phyloP scores from a whole-genome alignment of 2,797 vertebrate species.

The Taenioides sp. region DNA sequence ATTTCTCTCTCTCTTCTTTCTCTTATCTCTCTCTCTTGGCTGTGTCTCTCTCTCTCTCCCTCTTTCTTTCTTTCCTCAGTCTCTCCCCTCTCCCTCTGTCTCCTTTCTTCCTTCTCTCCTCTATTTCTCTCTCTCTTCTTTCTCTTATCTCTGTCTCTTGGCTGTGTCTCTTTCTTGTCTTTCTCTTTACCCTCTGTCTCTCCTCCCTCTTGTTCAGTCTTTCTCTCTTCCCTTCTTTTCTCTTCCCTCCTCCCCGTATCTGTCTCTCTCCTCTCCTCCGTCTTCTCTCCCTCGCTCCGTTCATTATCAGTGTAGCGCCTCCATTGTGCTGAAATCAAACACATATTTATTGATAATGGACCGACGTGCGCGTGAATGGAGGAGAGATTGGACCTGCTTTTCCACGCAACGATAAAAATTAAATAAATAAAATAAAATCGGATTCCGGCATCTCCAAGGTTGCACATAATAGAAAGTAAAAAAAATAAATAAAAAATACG shows the following conservation, averaged over 20 bases:
- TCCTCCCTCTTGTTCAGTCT: neutral
- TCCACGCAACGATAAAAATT: neutral
- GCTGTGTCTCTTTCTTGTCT: too few relatives aligned
- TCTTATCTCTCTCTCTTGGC: too few relatives aligned
- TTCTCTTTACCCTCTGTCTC: neutral
- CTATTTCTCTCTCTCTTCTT: too few relatives aligned
- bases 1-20: too few relatives aligned
- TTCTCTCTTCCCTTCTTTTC: too few relatives aligned
- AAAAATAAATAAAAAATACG: slow-evolving; percentile 73
- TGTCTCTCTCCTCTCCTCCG: neutral
- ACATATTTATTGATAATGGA: slow-evolving; percentile 78
- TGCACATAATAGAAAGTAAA: slow-evolving; percentile 75
- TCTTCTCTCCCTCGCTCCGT: slow-evolving; percentile 11
- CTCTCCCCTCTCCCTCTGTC: too few relatives aligned
- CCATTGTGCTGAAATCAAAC: slow-evolving; percentile 77
- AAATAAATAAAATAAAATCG: slow-evolving; percentile 76
- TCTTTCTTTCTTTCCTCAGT: too few relatives aligned
- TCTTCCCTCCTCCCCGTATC: too few relatives aligned
- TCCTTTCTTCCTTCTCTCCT: too few relatives aligned
- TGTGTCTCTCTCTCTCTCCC: too few relatives aligned
- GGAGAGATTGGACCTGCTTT: slow-evolving; percentile 57
- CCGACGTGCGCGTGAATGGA: slow-evolving; percentile 68
- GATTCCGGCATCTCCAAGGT: slow-evolving; percentile 78
- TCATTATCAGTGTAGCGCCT: slow-evolving; percentile 46
- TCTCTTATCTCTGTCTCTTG: too few relatives aligned